Evolutionary conservation across 2,888 invertebrate species (phyloP), one percentile per base, ranked within the genome.

Genomic region (Drosophila mercatorum): DNA sequence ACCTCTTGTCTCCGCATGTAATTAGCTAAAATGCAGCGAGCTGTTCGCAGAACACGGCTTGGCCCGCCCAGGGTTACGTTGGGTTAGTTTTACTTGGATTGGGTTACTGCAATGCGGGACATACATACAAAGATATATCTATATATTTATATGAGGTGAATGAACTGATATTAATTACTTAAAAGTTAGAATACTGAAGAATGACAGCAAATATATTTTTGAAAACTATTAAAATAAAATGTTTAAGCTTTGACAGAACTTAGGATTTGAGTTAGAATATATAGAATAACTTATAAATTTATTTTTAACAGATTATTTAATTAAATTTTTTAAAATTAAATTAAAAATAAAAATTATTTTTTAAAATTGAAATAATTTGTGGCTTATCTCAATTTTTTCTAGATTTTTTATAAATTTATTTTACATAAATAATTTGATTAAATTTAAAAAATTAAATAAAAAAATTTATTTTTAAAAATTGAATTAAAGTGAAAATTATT

Each of bases 11-110:
- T 26, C 36, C 51, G 11, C 36, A 34, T 55, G 56, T 60, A 68
- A 73, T 73, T 73, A 68, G 52, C 49, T 62, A 55, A 55, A 73
- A 57, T 73, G 73, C 72, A 73, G 34, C 31, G 46, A 41, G 26
- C 8, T 34, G 26, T 41, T n/a, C 56, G 26, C 3, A 11, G 5
- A 34, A 44, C 8, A 6, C 12, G 1, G 40, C 3, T 1, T 1
- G 8, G 40, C 38, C 44, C 31, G 5, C 28, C 44, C 43, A 47
- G 47, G 26, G 51, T 8, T 51, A 28, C 34, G 47, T 49, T 41
- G 55, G 55, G 55, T 41, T 22, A 38, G 47, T 49, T 64, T 63
- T 26, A 17, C 14, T 59, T 55, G 58, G 64, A 56, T 71, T 58
- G 31, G 46, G 53, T 70, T 61, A 62, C 70, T 38, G 56, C 46